Conservation (phyloP, 2,797 vertebrate genomes). For the Halcyon leucocephala region DNA sequence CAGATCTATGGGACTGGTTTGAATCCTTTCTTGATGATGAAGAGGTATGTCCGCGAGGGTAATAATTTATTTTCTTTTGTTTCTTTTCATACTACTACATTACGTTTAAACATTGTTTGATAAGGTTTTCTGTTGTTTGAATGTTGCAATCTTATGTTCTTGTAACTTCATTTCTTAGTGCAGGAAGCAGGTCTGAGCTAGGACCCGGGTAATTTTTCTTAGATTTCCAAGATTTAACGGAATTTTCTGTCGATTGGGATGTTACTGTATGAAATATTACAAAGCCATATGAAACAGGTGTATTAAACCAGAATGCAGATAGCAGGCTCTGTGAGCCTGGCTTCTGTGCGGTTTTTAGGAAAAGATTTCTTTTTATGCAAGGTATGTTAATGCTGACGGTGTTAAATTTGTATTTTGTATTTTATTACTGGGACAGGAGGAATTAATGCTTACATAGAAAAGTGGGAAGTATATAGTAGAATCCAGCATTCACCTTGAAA, state of each 20-base stretch:
- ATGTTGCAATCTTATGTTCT: not conserved
- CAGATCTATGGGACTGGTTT: conserved; percentile 98
- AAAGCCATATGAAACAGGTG: not conserved
- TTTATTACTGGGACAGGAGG: not conserved
- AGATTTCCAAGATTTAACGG: not conserved
- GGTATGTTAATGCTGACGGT: not conserved
- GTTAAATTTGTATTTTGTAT: not conserved
- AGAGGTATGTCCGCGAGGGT: conserved; percentile 99
- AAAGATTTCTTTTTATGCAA: not conserved
- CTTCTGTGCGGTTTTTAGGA: not conserved
- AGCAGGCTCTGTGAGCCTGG: not conserved
- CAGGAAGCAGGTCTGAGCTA: not conserved
- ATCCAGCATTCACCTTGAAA: not conserved
- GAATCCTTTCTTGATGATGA: conserved; percentile 99
- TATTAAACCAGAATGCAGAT: not conserved
- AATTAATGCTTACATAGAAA: not conserved
- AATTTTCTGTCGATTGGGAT: not conserved
- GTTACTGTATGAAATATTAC: not conserved
- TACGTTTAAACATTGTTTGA: not conserved
- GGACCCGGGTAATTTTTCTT: not conserved
- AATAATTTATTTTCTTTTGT: conserved; percentile 88
- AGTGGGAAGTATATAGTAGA: not conserved
- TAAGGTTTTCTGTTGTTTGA: not conserved
- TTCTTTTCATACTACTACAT: conserved; percentile 48
- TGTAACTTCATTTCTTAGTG: not conserved